Evolutionary conservation across 2,113 vertebrate species (phyloP), one percentile per base, ranked within the genome.

Genomic region (Pygoscelis adeliae): DNA sequence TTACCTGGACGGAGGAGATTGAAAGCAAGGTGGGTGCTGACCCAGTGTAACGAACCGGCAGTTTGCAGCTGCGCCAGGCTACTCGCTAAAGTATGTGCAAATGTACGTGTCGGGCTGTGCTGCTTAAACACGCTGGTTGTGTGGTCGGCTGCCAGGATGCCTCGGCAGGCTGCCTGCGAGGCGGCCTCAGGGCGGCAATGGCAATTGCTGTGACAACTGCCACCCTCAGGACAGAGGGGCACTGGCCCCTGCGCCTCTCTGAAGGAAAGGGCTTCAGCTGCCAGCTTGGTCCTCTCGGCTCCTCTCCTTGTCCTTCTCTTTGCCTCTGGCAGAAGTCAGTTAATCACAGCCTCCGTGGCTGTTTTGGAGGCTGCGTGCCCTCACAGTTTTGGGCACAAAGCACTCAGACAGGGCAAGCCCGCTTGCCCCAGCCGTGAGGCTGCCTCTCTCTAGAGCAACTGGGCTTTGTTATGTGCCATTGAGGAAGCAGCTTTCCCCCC

Each of bases 381-480:
- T 20, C 1, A 0, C 2, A 1, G 7, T 52, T 88, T 22, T 1
- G 11, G 46, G 42, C 20, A 42, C 0, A 3, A 58, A 83, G 34
- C 23, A 13, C 26, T 53, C 2, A 3, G 23, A 26, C 1, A 2
- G 36, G 26, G 15, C 5, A 9, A 91, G 34, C 26, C 30, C 2
- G 2, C 0, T 73, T 47, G 29, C 46, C 16, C 34, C 6, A 3
- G 34, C 15, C n/a, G 8, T 15, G 2, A 22, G 49, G n/a, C 4
- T 85, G 32, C 49, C 21, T 56, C 38, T 47, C 38, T 47, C 2
- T 3, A 19, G 46, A 47, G 50, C 76, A 89, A 19, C 34, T 1
- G 4, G 38, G 34, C 49, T 66, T 58, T 46, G 9, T 40, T 46
- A 32, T 5, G 2, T 1, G 3, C 14, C 25, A 40, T 9, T 36